These are phyloP conservation scores for Rhogogaster chlorosoma DNA, from an alignment of 2,888 invertebrate genomes.

Conservation along the genomic window DNA sequence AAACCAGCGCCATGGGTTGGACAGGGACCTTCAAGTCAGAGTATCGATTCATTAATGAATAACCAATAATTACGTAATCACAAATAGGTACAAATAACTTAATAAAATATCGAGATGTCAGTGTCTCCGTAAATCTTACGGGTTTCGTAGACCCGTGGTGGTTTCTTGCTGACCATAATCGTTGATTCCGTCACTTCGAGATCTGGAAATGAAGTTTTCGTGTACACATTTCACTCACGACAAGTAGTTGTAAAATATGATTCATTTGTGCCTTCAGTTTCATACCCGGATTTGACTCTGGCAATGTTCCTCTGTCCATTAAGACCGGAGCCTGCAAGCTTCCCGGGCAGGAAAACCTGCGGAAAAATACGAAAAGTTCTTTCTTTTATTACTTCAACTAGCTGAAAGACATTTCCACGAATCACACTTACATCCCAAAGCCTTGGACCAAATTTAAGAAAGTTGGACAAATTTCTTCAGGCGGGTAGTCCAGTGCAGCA, in stretches of 20 bases:
- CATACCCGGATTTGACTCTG: slow-evolving; percentile 11
- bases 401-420: neutral
- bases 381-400: neutral
- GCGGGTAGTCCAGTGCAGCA: slow-evolving; percentile 6
- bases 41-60: neutral
- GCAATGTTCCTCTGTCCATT: slow-evolving; percentile 21
- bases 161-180: slow-evolving; percentile 56
- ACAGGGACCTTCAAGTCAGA: slow-evolving; percentile 54
- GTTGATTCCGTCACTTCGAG: slow-evolving; percentile 56
- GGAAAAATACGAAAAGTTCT: neutral
- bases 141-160: slow-evolving; percentile 61
- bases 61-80: neutral
- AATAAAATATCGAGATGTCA: neutral
- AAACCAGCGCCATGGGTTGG: slow-evolving; percentile 57
- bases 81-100: neutral
- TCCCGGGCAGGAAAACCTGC: neutral
- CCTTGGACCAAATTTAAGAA: slow-evolving; percentile 26
- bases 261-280: neutral
- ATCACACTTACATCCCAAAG: slow-evolving; percentile 14
- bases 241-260: neutral
- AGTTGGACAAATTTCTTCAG: slow-evolving; percentile 29
- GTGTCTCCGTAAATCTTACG: slow-evolving; percentile 55
- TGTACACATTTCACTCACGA: neutral
- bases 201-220: slow-evolving; percentile 56
- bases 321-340: neutral